A percentile compares a stretch with the other conserved stretches of the same genome.
Conservation (phyloP, 2,797 vertebrate species). For the Pampus argenteus region DNA sequence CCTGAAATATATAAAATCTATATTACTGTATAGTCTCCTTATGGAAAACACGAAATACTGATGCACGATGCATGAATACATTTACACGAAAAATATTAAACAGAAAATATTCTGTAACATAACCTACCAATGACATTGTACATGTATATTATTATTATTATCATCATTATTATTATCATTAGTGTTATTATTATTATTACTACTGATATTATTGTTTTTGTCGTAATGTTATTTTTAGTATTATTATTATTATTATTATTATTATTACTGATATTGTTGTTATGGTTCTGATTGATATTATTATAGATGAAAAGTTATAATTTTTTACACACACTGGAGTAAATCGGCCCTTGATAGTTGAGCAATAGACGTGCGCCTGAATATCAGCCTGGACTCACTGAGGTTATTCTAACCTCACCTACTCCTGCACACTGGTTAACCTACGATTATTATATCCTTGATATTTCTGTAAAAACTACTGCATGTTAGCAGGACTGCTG, state of each 20-base stretch:
- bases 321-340: not conserved
- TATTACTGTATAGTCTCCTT: no score
- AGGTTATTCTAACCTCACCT: not conserved
- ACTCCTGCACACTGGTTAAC: not conserved
- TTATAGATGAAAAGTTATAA: not conserved
- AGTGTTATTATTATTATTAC: not conserved
- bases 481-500: not conserved
- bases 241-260: not conserved
- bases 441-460: not conserved
- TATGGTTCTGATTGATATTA: not conserved
- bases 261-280: not conserved
- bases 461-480: not conserved
- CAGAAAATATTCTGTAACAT: not conserved
- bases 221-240: not conserved
- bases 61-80: not conserved
- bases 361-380: not conserved
- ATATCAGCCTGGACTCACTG: not conserved
- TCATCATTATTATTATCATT: constrained; percentile 6
- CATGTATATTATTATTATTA: not conserved
- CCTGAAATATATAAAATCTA: not conserved
- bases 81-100: not conserved
- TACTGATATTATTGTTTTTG: not conserved
- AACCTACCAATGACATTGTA: not conserved
- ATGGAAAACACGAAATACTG: not conserved
- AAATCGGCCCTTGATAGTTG: not conserved